Conservation (phyloP, 2,888 invertebrate genomes). For the Seladonia tumulorum region DNA sequence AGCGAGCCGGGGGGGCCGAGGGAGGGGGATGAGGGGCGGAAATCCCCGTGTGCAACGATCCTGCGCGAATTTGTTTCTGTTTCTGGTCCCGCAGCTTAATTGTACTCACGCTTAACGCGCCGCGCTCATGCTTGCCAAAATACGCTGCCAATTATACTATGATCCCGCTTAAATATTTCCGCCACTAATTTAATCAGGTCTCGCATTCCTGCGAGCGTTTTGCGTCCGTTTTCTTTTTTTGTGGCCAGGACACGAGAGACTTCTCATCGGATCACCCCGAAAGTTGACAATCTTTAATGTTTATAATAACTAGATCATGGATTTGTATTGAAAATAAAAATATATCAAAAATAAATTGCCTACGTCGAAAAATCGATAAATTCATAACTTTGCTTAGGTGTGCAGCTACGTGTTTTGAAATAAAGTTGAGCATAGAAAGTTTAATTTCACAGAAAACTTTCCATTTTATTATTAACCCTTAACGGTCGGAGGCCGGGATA, state of each 20-base stretch:
- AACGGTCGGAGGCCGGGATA: background rate
- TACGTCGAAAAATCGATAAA: background rate
- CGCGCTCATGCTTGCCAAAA: background rate
- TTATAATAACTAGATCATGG: no score
- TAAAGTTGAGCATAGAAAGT: background rate
- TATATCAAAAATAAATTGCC: no score
- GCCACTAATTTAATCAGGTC: background rate
- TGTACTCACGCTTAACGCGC: conserved; percentile 31
- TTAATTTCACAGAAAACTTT: background rate
- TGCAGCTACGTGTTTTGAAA: background rate
- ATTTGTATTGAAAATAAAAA: no score
- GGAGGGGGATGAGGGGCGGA: background rate
- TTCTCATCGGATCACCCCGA: no score
- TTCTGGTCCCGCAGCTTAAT: conserved; percentile 50
- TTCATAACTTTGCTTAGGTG: background rate
- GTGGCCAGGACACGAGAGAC: no score
- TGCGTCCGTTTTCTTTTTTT: background rate
- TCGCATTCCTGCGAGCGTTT: background rate
- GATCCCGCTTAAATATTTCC: background rate
- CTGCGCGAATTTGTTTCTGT: conserved; percentile 43
- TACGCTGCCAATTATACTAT: conserved; percentile 21
- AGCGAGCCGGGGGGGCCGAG: conserved; percentile 15
- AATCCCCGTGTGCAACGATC: conserved; percentile 27
- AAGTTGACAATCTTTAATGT: no score
- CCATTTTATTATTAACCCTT: background rate